Conservation (phyloP, 2,797 vertebrate genomes). For the Alfaro cultratus region DNA sequence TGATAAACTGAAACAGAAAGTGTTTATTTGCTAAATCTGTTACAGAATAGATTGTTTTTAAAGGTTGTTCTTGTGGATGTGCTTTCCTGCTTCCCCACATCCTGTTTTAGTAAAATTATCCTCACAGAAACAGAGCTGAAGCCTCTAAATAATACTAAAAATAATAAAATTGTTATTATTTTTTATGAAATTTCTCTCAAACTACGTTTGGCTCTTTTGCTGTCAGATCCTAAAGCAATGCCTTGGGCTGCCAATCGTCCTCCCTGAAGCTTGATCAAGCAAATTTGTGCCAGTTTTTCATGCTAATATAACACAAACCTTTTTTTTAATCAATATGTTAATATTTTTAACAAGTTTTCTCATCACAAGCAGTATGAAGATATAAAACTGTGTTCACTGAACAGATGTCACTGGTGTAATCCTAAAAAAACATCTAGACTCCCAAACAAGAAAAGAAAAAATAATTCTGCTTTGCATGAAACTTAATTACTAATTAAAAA, state of each 20-base stretch:
- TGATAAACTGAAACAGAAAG: not conserved
- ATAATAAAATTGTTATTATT: not conserved
- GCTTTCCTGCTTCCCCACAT: not conserved
- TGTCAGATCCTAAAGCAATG: not conserved
- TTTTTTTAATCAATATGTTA: no score
- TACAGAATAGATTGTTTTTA: not conserved
- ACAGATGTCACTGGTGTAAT: not conserved
- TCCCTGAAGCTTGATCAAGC: not conserved
- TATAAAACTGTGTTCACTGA: not conserved
- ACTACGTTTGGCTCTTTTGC: not conserved
- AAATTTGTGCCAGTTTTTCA: not conserved
- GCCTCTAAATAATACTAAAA: not conserved
- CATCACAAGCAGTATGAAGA: not conserved
- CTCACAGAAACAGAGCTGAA: not conserved
- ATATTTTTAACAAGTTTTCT: not conserved
- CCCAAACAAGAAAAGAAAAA: not conserved
- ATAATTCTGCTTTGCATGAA: not conserved
- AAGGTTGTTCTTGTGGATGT: not conserved
- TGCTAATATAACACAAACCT: not conserved
- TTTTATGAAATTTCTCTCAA: not conserved
- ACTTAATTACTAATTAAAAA: not conserved
- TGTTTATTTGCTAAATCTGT: not conserved
- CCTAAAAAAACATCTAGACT: not conserved
- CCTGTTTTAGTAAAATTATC: not conserved
- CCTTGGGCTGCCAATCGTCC: not conserved